Conservation (phyloP, 2,113 vertebrate genomes). For the Colossoma macropomum region DNA sequence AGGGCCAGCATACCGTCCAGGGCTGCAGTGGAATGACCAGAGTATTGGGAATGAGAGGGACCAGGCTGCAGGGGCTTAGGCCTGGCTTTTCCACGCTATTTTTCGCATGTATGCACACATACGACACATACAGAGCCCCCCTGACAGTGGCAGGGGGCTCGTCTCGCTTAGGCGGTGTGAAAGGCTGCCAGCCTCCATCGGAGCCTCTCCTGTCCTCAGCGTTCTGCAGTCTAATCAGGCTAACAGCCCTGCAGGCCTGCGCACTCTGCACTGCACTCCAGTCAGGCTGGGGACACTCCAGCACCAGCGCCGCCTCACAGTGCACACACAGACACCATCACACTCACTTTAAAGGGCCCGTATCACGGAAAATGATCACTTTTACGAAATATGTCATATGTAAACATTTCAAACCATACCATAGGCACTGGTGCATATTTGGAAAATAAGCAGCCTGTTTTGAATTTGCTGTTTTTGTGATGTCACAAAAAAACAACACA, state of each 20-base stretch:
- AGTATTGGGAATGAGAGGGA: no score
- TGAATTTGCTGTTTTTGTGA: no score
- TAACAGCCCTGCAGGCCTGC: constrained; percentile 11
- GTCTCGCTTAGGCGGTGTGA: not conserved
- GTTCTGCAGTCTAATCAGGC: constrained; percentile 25
- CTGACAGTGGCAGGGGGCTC: not conserved
- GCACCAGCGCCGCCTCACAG: not conserved
- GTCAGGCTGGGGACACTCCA: not conserved
- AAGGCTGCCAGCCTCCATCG: not conserved
- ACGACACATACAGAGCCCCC: not conserved
- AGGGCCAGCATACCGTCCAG: no score
- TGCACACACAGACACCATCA: not conserved
- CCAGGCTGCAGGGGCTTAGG: no score
- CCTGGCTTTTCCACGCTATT: not conserved
- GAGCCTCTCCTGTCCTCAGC: not conserved
- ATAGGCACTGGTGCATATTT: no score
- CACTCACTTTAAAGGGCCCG: not conserved
- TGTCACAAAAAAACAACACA: no score
- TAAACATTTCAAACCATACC: no score
- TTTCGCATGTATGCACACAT: not conserved
- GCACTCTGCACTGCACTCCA: not conserved
- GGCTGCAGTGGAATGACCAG: no score
- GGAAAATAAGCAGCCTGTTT: no score
- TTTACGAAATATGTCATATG: no score
- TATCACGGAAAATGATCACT: no score